Percentiles rank a stretch among this genome's conserved stretches.
Evolutionary conservation across 1,140 invertebrate genomes (phyloP).

Genomic region (Kradibia gibbosae): DNA sequence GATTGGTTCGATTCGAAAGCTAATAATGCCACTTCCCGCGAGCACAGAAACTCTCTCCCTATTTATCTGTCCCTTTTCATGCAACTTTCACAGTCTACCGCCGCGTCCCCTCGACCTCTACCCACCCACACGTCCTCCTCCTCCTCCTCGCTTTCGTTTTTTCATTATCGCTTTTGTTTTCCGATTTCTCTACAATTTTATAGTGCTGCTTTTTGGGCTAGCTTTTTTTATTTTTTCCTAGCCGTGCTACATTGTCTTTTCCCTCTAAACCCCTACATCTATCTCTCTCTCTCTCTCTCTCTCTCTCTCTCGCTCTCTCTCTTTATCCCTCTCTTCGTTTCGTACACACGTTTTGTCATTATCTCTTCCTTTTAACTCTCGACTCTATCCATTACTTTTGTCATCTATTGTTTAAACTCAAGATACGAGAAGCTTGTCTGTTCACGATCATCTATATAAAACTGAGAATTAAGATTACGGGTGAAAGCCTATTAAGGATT

Average conservation of each 20-base stretch:
- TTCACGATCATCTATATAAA: no score
- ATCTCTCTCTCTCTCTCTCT: no score
- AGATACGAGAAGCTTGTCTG: no score
- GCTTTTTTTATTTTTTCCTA: background rate
- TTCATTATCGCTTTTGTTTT: conserved; percentile 6
- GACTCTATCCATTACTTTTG: no score
- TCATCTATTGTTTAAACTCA: no score
- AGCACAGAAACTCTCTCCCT: background rate
- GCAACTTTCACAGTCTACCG: background rate
- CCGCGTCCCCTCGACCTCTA: background rate
- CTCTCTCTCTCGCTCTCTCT: no score
- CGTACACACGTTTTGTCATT: no score
- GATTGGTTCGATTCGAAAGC: conserved; percentile 66
- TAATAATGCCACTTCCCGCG: conserved; percentile 64
- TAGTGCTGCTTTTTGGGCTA: background rate
- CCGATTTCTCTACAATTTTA: background rate
- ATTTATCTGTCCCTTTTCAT: conserved; percentile 13
- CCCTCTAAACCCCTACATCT: background rate
- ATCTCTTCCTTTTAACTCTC: no score
- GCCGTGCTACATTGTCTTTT: background rate
- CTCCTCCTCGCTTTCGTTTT: background rate
- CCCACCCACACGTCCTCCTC: background rate
- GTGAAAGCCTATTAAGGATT: no score
- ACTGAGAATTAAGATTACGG: no score
- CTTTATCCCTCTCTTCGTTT: no score